A percentile compares a stretch with the other conserved stretches of the same genome.
These are phyloP conservation scores for Sitta europaea DNA, from an alignment of 2,113 vertebrate genomes.

Conservation along the genomic window DNA sequence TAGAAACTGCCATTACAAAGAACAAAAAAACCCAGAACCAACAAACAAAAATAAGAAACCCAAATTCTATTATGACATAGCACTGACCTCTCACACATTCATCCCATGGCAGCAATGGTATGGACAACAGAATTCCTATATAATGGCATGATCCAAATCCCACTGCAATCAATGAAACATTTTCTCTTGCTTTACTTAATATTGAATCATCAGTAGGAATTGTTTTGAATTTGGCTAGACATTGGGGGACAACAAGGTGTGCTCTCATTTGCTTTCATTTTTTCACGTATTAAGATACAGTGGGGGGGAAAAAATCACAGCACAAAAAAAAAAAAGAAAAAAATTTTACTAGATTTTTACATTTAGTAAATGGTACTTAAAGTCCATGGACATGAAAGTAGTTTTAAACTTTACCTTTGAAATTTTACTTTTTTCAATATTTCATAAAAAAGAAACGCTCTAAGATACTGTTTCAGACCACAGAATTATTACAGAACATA, in stretches of 20 bases:
- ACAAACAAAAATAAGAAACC: not conserved
- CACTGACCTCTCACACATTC: not conserved
- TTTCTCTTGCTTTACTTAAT: not conserved
- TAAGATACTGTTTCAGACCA: constrained; percentile 65
- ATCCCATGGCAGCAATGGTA: not conserved
- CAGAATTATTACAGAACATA: constrained; percentile 68
- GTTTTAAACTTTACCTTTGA: constrained; percentile 60
- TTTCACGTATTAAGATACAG: not conserved
- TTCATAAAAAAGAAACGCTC: constrained; percentile 63
- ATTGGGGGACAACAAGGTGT: not conserved
- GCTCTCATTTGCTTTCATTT: not conserved
- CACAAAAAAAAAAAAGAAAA: constrained; percentile 25
- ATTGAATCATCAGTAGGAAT: not conserved
- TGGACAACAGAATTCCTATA: not conserved
- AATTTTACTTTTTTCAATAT: constrained; percentile 55
- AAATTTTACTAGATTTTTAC: constrained; percentile 66
- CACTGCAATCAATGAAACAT: not conserved
- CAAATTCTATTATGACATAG: not conserved
- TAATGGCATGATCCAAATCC: not conserved
- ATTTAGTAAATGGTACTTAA: constrained; percentile 61
- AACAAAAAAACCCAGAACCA: not conserved
- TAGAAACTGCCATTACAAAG: not conserved
- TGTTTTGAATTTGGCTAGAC: not conserved
- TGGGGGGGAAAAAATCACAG: not conserved
- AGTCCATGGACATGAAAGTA: constrained; percentile 60